Percentiles rank a stretch among this genome's conserved stretches.
Conservation (phyloP, 1,140 invertebrate species). For the Papilio xuthus region DNA sequence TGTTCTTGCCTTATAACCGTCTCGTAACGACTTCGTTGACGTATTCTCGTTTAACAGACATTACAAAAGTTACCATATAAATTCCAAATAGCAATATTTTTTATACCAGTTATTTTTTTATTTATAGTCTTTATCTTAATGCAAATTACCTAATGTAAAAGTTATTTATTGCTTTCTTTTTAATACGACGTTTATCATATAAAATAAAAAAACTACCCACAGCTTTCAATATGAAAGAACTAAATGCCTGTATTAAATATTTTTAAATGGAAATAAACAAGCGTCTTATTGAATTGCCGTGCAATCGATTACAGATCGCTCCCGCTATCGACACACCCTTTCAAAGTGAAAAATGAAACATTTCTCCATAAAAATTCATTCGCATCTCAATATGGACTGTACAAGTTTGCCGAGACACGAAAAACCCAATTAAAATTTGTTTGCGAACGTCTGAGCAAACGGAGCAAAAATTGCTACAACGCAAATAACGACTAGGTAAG, state of each 20-base stretch:
- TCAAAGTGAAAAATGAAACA: slow-evolving; percentile 36
- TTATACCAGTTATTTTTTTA: background rate
- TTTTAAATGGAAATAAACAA: slow-evolving; percentile 2
- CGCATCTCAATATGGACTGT: slow-evolving; percentile 51
- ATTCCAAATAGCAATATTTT: too few species aligned
- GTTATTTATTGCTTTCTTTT: background rate
- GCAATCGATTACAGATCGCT: slow-evolving; percentile 31
- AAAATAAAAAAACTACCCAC: background rate
- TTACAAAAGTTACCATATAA: too few species aligned
- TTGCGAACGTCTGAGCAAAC: slow-evolving; percentile 74
- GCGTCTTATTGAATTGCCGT: slow-evolving; percentile 12
- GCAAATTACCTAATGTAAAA: background rate
- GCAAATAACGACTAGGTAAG: slow-evolving; percentile 77
- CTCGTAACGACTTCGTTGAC: slow-evolving; percentile 72
- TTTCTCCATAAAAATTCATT: slow-evolving; percentile 45
- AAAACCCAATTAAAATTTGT: slow-evolving; percentile 79
- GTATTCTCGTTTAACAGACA: slow-evolving; percentile 54
- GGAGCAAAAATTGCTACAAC: slow-evolving; percentile 71
- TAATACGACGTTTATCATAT: slow-evolving; percentile 31
- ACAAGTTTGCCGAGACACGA: slow-evolving; percentile 71
- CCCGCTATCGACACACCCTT: background rate
- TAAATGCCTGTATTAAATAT: slow-evolving; percentile 5
- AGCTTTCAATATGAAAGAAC: slow-evolving; percentile 12
- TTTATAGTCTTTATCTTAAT: background rate
- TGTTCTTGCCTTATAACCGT: slow-evolving; percentile 74